These are phyloP conservation scores for Aspidapion aeneum DNA, from an alignment of 2,888 invertebrate genomes.

Conservation along the genomic window DNA sequence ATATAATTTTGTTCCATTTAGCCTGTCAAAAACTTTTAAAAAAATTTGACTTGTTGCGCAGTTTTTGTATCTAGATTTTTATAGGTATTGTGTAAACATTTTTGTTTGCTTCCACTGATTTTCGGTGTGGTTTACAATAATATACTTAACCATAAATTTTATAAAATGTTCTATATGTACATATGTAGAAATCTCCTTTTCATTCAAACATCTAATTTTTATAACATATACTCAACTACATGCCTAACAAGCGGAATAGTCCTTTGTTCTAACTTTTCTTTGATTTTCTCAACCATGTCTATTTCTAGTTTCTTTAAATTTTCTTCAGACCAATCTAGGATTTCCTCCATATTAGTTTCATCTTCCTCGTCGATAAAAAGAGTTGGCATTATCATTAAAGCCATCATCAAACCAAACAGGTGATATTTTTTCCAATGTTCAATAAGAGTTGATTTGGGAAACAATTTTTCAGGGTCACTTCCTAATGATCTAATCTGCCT, in stretches of 20 bases:
- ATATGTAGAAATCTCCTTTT: no score
- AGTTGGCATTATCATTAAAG: slow-evolving; percentile 15
- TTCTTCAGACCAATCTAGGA: not conserved
- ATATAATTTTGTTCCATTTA: no score
- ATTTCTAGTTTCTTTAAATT: not conserved
- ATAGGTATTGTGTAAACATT: no score
- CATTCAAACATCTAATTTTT: no score
- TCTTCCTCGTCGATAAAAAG: slow-evolving; percentile 16
- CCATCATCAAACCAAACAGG: slow-evolving; percentile 18
- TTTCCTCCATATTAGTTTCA: not conserved
- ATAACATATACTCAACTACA: not conserved
- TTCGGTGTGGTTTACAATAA: no score
- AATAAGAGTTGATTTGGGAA: slow-evolving; percentile 32
- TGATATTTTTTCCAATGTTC: slow-evolving; percentile 36
- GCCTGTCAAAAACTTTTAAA: no score
- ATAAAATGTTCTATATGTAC: no score
- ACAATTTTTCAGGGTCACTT: slow-evolving; percentile 34
- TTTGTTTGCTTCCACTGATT: no score
- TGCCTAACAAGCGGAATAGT: not conserved
- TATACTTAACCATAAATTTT: no score
- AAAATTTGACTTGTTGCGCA: no score
- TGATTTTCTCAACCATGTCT: not conserved
- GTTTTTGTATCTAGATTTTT: no score
- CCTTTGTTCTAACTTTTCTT: not conserved
- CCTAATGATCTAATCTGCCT: slow-evolving; percentile 30